These are phyloP conservation scores for Syrista parreyssii DNA, from an alignment of 2,888 invertebrate species.

Conservation along the genomic window DNA sequence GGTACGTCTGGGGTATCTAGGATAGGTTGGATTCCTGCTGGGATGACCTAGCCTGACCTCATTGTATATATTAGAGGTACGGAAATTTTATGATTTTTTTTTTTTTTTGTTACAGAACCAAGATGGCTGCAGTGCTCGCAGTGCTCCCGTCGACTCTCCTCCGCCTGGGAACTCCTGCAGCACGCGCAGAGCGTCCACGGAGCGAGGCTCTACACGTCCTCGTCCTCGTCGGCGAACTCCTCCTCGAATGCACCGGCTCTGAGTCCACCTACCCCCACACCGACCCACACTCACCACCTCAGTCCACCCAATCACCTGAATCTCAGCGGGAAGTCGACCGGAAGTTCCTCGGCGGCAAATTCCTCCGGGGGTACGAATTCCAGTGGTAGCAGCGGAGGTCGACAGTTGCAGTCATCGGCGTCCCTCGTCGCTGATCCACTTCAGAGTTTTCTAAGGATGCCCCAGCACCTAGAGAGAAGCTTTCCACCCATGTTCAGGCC, in stretches of 20 bases:
- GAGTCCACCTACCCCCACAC: constrained; percentile 65
- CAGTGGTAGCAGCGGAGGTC: constrained; percentile 51
- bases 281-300: constrained; percentile 62
- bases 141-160: constrained; percentile 90
- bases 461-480: constrained; percentile 59
- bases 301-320: constrained; percentile 64
- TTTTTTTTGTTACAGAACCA: constrained; percentile 80
- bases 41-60: background rate
- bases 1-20: background rate
- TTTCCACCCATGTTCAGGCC: constrained; percentile 65
- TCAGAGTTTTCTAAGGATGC: constrained; percentile 61
- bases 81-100: background rate
- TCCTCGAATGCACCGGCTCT: constrained; percentile 66
- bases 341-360: constrained; percentile 63
- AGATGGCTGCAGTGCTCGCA: constrained; percentile 94
- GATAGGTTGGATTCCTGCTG: background rate
- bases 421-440: constrained; percentile 62
- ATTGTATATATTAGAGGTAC: background rate
- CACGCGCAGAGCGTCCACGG: constrained; percentile 96
- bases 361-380: constrained; percentile 63
- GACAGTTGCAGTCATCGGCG: constrained; percentile 57
- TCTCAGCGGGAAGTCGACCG: constrained; percentile 64
- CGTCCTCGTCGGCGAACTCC: constrained; percentile 60
- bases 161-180: constrained; percentile 96
- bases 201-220: constrained; percentile 89